phyloP scores from a whole-genome alignment of 2,113 vertebrate genomes.

The Acanthisitta chloris region DNA sequence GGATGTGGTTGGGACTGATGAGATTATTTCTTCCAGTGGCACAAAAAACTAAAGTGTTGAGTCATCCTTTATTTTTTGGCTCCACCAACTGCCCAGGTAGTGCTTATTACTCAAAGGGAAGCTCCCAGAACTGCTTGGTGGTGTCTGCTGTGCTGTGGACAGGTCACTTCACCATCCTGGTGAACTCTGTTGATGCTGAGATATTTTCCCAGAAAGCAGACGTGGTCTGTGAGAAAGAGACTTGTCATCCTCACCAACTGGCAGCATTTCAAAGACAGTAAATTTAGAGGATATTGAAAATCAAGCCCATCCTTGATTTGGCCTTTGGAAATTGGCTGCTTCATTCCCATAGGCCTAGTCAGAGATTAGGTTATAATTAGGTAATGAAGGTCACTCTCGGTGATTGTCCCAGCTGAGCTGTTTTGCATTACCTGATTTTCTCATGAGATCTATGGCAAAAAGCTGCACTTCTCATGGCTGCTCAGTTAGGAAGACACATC shows the following conservation, averaged over 20 bases:
- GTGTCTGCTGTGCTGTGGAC: not conserved
- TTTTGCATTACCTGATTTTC: not conserved
- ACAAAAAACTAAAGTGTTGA: too few relatives aligned
- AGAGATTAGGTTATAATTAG: not conserved
- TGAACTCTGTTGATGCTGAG: not conserved
- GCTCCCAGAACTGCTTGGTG: not conserved
- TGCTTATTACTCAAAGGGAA: not conserved
- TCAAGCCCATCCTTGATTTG: not conserved
- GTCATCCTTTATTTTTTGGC: not conserved
- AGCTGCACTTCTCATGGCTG: not conserved
- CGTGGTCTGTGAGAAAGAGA: not conserved
- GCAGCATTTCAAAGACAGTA: not conserved
- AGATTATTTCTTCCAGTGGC: not conserved
- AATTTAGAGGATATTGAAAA: not conserved
- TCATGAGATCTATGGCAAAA: not conserved
- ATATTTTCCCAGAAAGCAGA: not conserved
- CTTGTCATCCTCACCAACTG: not conserved
- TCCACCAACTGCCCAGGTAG: not conserved
- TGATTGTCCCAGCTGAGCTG: not conserved
- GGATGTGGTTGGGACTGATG: not conserved
- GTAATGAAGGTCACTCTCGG: not conserved
- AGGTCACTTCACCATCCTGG: not conserved
- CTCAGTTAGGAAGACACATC: not conserved
- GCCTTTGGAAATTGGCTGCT: not conserved
- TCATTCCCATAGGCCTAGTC: not conserved